Evolutionary conservation across 2,113 vertebrate genomes (phyloP).

Genomic region (Proterorhinus semilunaris): DNA sequence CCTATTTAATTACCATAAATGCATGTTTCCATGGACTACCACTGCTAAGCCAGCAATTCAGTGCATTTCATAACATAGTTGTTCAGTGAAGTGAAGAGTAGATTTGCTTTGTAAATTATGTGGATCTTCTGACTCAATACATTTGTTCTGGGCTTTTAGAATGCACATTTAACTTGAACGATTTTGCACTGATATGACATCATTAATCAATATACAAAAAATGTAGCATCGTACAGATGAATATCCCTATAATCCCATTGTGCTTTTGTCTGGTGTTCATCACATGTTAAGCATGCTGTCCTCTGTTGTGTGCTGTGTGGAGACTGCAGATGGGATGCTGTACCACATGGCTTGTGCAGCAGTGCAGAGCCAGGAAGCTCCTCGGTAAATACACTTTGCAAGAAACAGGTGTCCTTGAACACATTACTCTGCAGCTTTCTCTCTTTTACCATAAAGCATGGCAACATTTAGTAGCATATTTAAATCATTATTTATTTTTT

Average conservation of each 20-base stretch:
- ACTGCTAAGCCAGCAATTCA: conserved; percentile 32
- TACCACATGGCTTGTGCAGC: conserved; percentile 30
- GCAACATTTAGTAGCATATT: conserved; percentile 35
- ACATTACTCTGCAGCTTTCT: conserved; percentile 43
- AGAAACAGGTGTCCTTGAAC: conserved; percentile 68
- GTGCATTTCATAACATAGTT: conserved; percentile 55
- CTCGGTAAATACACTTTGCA: conserved; percentile 37
- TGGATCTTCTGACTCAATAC: conserved; percentile 39
- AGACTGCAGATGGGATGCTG: conserved; percentile 1
- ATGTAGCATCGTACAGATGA: no score
- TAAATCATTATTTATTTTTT: conserved; percentile 15
- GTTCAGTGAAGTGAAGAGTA: conserved; percentile 34
- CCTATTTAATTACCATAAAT: conserved; percentile 28
- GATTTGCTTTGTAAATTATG: conserved; percentile 22
- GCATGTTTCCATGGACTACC: conserved; percentile 23
- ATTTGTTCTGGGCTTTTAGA: conserved; percentile 39
- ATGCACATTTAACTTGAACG: conserved; percentile 32
- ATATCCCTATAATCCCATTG: background rate
- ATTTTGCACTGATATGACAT: conserved; percentile 23
- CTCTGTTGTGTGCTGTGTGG: conserved; percentile 13
- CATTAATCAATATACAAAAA: background rate
- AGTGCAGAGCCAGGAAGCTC: conserved; percentile 27
- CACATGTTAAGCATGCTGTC: conserved; percentile 22
- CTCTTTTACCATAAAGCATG: conserved; percentile 25
- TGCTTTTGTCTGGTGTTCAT: conserved; percentile 33